phyloP scores from a whole-genome alignment of 2,888 invertebrate species.

The Agonopterix alstromeriana region DNA sequence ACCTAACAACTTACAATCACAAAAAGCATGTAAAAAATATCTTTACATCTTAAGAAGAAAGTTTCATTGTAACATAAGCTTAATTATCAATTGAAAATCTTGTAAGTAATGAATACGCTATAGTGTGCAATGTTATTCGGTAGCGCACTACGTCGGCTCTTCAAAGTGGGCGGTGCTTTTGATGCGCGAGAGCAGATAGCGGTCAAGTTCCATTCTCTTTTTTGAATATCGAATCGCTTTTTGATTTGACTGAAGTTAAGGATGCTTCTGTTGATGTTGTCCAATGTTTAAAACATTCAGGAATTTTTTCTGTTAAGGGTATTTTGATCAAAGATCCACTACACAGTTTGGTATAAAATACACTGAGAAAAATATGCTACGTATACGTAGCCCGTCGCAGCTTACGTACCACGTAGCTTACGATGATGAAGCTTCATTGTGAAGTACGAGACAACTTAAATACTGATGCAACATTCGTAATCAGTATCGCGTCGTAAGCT shows the following conservation, averaged over 20 bases:
- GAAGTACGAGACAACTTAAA: no score
- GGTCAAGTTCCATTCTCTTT: constrained; percentile 24
- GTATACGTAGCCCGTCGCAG: no score
- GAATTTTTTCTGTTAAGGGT: no score
- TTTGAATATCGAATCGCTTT: constrained; percentile 34
- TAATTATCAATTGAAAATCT: constrained; percentile 73
- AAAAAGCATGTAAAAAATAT: constrained; percentile 24
- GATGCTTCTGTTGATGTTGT: constrained; percentile 1
- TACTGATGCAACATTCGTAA: no score
- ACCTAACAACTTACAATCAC: background rate
- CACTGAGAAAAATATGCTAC: no score
- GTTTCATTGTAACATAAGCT: constrained; percentile 56
- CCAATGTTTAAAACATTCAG: no score
- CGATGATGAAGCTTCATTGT: no score
- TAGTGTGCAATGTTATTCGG: constrained; percentile 30
- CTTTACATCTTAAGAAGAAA: constrained; percentile 46
- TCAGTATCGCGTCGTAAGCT: no score
- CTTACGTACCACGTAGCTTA: no score
- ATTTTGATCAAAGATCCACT: no score
- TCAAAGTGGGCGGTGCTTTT: constrained; percentile 46
- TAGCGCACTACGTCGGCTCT: constrained; percentile 46
- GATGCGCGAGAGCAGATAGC: constrained; percentile 15
- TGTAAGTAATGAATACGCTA: constrained; percentile 57
- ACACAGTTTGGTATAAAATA: no score
- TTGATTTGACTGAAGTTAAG: constrained; percentile 26